These are phyloP conservation scores for Channa striata DNA, from an alignment of 2,797 vertebrate species.

Conservation along the genomic window DNA sequence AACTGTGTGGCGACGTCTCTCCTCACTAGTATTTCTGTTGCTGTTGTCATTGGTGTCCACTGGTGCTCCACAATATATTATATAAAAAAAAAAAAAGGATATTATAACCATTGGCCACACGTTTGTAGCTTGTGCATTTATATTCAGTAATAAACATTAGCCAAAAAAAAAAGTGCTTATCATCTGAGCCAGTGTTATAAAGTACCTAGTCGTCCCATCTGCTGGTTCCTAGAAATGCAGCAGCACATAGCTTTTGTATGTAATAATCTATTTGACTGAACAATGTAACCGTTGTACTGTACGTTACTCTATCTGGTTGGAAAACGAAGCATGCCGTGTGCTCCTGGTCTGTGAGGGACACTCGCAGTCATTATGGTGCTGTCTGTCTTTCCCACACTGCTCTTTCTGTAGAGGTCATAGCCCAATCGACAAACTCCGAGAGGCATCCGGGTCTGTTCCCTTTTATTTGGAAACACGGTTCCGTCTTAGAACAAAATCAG, in stretches of 20 bases:
- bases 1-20: constrained; percentile 31
- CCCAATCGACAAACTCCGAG: constrained; percentile 60
- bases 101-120: constrained; percentile 56
- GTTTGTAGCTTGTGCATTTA: constrained; percentile 74
- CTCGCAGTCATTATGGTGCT: constrained; percentile 74
- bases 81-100: constrained; percentile 50
- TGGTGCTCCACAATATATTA: constrained; percentile 74
- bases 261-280: constrained; percentile 67
- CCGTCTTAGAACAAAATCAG: constrained; percentile 56
- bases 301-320: constrained; percentile 65
- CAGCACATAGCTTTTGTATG: constrained; percentile 66
- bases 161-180: constrained; percentile 37
- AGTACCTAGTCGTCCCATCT: constrained; percentile 53
- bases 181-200: constrained; percentile 70
- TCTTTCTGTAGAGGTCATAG: constrained; percentile 64
- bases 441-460: constrained; percentile 41
- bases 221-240: constrained; percentile 49
- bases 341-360: constrained; percentile 66
- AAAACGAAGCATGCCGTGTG: constrained; percentile 74
- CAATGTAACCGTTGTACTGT: constrained; percentile 71
- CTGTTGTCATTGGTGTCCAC: constrained; percentile 63
- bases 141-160: constrained; percentile 60
- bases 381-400: constrained; percentile 66
- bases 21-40: constrained; percentile 58
- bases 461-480: constrained; percentile 57